Evolutionary conservation across 2,113 vertebrate genomes (phyloP), one percentile per base, ranked within the genome.

Genomic region (western clawed frog (Xenopus tropicalis)): DNA sequence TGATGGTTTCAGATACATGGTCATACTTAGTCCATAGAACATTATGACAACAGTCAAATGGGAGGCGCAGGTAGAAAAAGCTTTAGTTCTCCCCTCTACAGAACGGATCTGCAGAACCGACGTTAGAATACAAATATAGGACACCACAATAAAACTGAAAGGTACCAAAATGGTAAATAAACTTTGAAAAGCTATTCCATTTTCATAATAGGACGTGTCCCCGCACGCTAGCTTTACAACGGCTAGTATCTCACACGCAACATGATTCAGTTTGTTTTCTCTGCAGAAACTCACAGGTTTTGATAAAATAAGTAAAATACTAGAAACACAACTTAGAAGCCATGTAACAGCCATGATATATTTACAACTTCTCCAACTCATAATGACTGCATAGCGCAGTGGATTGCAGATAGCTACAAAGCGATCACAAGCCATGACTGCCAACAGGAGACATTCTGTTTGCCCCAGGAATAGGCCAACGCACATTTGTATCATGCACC

Each of bases 21-120:
- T n/a, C 37, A 72, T 44, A 22, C 23, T 20, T 16, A 62, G 65
- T 4, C 71, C 71, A 14, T 57, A 72, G 37, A 66, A 65, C 16
- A 65, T 63, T 7, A 37, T 8, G 7, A 63, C 59, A n/a, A 72
- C 61, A 4, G 46, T 65, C 42, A 65, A 11, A 21, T 65, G 62
- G 62, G 62, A 65, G 19, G 14, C 62, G 17, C 62, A 65, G 17
- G 62, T 65, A 3, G 62, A 65, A 44, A 65, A 65, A 4, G 62
- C 62, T 65, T 65, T 65, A 13, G 24, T 37, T 4, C 37, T 43
- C 20, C 62, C 62, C 1, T 43, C 20, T 29, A 20, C 19, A 65
- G 62, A 43, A 25, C 14, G 46, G 23, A 72, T 64, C 51, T 72
- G 64, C 19, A 56, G 19, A 12, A 72, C 37, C 0, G 70, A 72